A percentile compares a stretch with the other conserved stretches of the same genome.
Evolutionary conservation across 2,888 invertebrate species (phyloP).

Genomic region (Drosophila lacicola): DNA sequence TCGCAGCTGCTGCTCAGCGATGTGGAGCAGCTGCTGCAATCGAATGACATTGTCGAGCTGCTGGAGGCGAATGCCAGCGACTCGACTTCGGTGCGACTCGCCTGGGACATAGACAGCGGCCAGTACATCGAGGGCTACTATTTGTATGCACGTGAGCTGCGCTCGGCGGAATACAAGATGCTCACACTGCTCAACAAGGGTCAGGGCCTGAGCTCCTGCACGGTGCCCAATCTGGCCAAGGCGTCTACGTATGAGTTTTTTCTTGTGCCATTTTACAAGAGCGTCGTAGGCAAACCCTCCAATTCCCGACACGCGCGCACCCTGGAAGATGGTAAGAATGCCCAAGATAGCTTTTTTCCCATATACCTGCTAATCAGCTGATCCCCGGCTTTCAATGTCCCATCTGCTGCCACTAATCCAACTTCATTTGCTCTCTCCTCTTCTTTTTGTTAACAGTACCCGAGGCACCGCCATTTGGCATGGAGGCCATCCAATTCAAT

Average conservation of each 20-base stretch:
- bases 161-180: slow-evolving; percentile 88
- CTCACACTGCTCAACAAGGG: slow-evolving; percentile 92
- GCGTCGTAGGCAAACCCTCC: slow-evolving; percentile 94
- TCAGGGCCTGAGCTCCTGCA: slow-evolving; percentile 89
- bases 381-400: slow-evolving; percentile 5
- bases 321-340: slow-evolving; percentile 91
- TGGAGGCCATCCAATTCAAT: slow-evolving; percentile 93
- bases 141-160: slow-evolving; percentile 90
- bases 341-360: slow-evolving; percentile 15
- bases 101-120: slow-evolving; percentile 93
- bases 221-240: slow-evolving; percentile 91
- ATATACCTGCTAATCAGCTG: slow-evolving; percentile 30
- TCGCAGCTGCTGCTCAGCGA: slow-evolving; percentile 86
- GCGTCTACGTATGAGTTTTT: slow-evolving; percentile 96
- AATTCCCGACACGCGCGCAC: slow-evolving; percentile 93
- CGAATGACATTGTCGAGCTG: slow-evolving; percentile 91
- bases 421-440: slow-evolving; percentile 10
- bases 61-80: slow-evolving; percentile 93
- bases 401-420: slow-evolving; percentile 25
- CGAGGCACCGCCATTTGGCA: slow-evolving; percentile 92
- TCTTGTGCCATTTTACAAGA: slow-evolving; percentile 95
- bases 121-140: slow-evolving; percentile 93
- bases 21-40: slow-evolving; percentile 89
- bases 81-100: slow-evolving; percentile 92
- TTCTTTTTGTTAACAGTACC: slow-evolving; percentile 88